phyloP scores from a whole-genome alignment of 2,113 vertebrate species.

The Pluvialis apricaria region DNA sequence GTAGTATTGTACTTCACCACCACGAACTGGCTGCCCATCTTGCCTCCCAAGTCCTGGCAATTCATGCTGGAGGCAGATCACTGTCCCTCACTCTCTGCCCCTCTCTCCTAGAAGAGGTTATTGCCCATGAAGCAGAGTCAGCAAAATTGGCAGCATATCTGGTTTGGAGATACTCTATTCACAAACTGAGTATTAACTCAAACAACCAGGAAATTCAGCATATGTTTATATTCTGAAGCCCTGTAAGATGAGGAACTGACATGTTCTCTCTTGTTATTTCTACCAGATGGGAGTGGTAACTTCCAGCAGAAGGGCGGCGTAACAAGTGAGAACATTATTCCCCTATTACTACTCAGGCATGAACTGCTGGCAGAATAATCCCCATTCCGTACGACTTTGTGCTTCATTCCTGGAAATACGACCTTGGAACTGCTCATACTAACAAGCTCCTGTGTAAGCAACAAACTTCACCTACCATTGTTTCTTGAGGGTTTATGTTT shows the following conservation, averaged over 20 bases:
- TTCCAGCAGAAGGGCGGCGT: not conserved
- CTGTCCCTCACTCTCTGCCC: not conserved
- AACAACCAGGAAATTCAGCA: not conserved
- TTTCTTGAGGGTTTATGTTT: not conserved
- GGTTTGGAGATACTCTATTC: not conserved
- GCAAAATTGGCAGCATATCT: not conserved
- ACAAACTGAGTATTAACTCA: not conserved
- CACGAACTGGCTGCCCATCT: not conserved
- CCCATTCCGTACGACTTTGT: not conserved
- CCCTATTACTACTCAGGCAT: not conserved
- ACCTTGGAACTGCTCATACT: not conserved
- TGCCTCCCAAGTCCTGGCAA: not conserved
- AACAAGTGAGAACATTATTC: not conserved
- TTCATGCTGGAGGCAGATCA: not conserved
- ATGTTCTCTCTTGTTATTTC: not conserved
- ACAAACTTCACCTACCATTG: not conserved
- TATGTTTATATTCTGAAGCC: not conserved
- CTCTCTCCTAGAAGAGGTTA: not conserved
- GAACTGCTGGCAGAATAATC: not conserved
- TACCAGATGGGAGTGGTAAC: not conserved
- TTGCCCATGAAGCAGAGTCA: not conserved
- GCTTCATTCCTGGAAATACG: not conserved
- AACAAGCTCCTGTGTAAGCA: not conserved
- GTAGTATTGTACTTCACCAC: not conserved
- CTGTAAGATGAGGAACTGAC: not conserved